Conservation (phyloP, 2,113 vertebrate species). For the Mus pahari region DNA sequence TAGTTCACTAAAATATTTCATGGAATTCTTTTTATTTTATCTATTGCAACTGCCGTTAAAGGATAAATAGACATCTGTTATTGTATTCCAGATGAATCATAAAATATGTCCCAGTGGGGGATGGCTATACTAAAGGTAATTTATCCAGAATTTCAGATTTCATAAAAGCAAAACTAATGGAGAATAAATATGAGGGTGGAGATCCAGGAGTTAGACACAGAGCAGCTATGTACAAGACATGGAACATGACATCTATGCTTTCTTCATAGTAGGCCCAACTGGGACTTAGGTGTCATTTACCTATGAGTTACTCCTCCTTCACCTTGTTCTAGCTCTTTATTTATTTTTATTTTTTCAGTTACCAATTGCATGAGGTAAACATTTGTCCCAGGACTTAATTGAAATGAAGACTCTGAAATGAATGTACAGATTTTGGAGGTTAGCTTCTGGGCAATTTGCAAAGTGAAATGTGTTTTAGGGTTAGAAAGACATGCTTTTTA, state of each 20-base stretch:
- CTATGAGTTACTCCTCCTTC: background rate
- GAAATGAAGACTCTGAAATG: background rate
- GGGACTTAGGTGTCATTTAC: background rate
- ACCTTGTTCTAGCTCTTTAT: background rate
- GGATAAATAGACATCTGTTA: background rate
- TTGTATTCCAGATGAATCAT: background rate
- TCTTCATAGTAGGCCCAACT: background rate
- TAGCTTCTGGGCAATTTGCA: background rate
- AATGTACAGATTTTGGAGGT: background rate
- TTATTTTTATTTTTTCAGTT: no score
- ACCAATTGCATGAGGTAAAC: background rate
- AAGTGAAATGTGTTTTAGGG: background rate
- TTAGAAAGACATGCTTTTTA: background rate
- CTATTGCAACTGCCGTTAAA: background rate
- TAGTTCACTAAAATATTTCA: background rate
- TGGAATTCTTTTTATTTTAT: background rate
- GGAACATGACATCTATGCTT: background rate
- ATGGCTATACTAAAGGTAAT: background rate
- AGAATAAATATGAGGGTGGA: no score
- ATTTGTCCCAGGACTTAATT: background rate
- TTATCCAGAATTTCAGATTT: background rate
- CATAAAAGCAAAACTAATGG: background rate
- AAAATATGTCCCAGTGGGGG: background rate
- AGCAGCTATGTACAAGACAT: background rate
- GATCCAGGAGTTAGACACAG: background rate